A percentile compares a stretch with the other conserved stretches of the same genome.
Conservation (phyloP, 2,113 vertebrate species). For the Silurus glanis region DNA sequence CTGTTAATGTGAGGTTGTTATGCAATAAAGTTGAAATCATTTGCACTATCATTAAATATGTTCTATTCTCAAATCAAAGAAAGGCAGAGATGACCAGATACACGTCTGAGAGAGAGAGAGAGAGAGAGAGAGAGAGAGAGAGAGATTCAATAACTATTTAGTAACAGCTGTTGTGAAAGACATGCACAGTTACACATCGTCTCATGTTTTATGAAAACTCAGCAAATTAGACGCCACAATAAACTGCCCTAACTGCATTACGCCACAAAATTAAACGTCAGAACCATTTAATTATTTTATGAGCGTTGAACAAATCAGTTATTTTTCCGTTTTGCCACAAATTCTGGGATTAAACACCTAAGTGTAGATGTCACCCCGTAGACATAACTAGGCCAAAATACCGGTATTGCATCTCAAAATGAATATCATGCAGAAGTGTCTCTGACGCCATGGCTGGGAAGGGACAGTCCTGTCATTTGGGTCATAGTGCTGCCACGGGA, state of each 20-base stretch:
- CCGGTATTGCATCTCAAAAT: constrained; percentile 30
- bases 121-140: neutral
- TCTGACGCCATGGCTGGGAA: constrained; percentile 47
- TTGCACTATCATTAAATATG: constrained; percentile 71
- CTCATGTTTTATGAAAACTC: neutral
- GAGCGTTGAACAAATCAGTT: constrained; percentile 38
- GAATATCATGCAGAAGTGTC: constrained; percentile 28
- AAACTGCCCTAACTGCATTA: constrained; percentile 7
- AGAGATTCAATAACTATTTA: constrained; percentile 13
- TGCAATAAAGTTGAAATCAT: constrained; percentile 77
- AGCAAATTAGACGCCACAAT: constrained; percentile 17
- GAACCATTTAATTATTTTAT: constrained; percentile 8
- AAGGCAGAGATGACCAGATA: constrained; percentile 29
- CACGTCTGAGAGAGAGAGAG: constrained; percentile 8
- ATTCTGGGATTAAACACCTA: constrained; percentile 22
- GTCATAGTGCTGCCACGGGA: constrained; percentile 54
- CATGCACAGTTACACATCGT: constrained; percentile 6
- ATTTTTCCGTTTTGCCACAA: constrained; percentile 4
- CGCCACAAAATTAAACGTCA: constrained; percentile 3
- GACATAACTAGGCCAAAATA: constrained; percentile 27
- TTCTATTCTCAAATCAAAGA: constrained; percentile 45
- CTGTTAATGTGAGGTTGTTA: constrained; percentile 69
- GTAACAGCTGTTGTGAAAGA: constrained; percentile 7
- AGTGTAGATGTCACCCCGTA: constrained; percentile 27
- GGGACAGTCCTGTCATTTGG: constrained; percentile 59